Evolutionary conservation across 2,113 vertebrate genomes (phyloP).

Genomic region (Hippocampus abdominalis): DNA sequence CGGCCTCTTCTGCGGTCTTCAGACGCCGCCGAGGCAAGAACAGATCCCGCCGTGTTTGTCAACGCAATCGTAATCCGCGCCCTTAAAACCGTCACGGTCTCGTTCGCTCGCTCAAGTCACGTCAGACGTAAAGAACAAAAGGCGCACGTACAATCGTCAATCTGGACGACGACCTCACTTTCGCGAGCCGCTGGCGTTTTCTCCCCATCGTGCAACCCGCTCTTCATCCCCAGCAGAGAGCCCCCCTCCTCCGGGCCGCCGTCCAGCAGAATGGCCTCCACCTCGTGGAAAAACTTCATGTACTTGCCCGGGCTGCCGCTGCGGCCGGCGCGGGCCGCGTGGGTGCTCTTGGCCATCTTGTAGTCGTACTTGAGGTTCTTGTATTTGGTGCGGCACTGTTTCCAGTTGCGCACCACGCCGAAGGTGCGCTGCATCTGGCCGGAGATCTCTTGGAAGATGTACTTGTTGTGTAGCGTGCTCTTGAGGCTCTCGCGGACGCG

Average conservation of each 20-base stretch:
- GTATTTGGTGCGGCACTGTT: slow-evolving; percentile 90
- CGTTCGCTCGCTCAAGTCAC: not conserved
- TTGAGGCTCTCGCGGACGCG: slow-evolving; percentile 79
- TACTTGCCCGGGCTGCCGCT: slow-evolving; percentile 69
- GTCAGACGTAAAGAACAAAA: too few species aligned
- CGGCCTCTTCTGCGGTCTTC: too few species aligned
- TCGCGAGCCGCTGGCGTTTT: slow-evolving; percentile 12
- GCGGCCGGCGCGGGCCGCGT: slow-evolving; percentile 39
- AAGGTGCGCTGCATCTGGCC: slow-evolving; percentile 76
- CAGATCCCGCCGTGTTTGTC: too few species aligned
- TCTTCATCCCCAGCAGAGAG: slow-evolving; percentile 43
- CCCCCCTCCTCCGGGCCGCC: slow-evolving; percentile 64
- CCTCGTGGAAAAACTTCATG: slow-evolving; percentile 87
- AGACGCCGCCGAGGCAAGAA: too few species aligned
- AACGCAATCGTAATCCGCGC: too few species aligned
- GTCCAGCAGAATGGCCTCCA: slow-evolving; percentile 82
- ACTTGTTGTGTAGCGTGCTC: slow-evolving; percentile 84
- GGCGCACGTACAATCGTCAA: slow-evolving; percentile 64
- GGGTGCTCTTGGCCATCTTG: slow-evolving; percentile 78
- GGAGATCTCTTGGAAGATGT: slow-evolving; percentile 88
- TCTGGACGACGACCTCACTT: slow-evolving; percentile 66
- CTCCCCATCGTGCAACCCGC: slow-evolving; percentile 50
- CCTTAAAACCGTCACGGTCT: not conserved
- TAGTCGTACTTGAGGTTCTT: slow-evolving; percentile 92
- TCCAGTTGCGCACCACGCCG: slow-evolving; percentile 87